Evolutionary conservation across 2,888 invertebrate species (phyloP).

Genomic region (Rhimphoctona megacephalus): DNA sequence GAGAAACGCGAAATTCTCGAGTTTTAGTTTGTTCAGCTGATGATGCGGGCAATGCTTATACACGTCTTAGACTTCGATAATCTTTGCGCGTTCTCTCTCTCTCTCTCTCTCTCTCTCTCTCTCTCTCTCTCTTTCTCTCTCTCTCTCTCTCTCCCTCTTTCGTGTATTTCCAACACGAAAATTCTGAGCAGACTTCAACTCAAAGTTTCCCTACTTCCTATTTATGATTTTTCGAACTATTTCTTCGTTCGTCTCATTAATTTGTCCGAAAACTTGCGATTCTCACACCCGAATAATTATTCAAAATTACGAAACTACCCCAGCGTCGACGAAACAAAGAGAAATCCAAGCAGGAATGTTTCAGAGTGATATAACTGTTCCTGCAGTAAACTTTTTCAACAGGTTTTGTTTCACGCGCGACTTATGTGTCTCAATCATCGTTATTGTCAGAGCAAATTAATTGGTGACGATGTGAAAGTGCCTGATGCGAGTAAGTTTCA

Average conservation of each 20-base stretch:
- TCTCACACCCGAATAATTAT: conserved; percentile 74
- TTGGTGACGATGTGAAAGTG: conserved; percentile 34
- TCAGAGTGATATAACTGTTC: conserved; percentile 13
- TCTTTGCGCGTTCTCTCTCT: background rate
- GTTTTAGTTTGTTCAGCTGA: conserved; percentile 48
- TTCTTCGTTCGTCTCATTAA: conserved; percentile 75
- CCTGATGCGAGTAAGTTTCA: conserved; percentile 47
- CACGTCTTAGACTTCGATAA: conserved; percentile 24
- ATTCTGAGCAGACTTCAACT: background rate
- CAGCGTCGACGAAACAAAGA: conserved; percentile 39
- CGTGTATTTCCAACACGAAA: conserved; percentile 50
- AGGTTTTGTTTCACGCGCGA: conserved; percentile 22
- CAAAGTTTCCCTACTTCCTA: background rate
- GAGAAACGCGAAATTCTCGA: conserved; percentile 23
- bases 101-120: too few species aligned
- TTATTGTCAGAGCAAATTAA: conserved; percentile 41
- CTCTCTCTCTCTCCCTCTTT: conserved; percentile 7
- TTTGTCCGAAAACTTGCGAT: conserved; percentile 76
- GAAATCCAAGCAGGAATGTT: conserved; percentile 29
- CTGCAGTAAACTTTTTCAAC: conserved; percentile 24
- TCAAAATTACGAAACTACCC: conserved; percentile 73
- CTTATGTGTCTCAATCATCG: background rate
- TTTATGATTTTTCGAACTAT: conserved; percentile 26
- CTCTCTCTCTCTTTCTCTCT: too few species aligned
- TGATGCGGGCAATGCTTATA: conserved; percentile 48